These are phyloP conservation scores for Phaonia tiefii DNA, from an alignment of 2,888 invertebrate genomes.

Conservation along the genomic window DNA sequence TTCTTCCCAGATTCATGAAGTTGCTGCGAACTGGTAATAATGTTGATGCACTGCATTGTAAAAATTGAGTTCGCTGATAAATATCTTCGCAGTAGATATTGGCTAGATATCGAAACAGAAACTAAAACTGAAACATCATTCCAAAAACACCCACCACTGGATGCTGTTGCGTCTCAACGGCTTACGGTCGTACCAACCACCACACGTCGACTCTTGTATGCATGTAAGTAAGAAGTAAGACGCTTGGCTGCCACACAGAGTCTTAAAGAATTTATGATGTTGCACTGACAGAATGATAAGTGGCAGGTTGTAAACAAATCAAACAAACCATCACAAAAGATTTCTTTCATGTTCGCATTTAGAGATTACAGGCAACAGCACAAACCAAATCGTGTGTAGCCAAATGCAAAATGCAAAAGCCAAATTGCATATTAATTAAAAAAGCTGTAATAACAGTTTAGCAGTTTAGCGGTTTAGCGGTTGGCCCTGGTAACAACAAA, in stretches of 20 bases:
- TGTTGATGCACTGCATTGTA: conserved; percentile 23
- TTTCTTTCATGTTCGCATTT: conserved; percentile 24
- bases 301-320: conserved; percentile 63
- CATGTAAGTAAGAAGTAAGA: not conserved
- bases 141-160: conserved; percentile 24
- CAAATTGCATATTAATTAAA: conserved; percentile 52
- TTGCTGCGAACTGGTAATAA: conserved; percentile 4
- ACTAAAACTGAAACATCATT: conserved; percentile 15
- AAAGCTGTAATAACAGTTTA: conserved; percentile 33
- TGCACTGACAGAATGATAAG: conserved; percentile 60
- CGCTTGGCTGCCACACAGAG: conserved; percentile 17
- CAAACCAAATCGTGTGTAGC: conserved; percentile 46
- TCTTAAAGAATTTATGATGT: conserved; percentile 56
- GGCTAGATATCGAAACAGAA: conserved; percentile 4
- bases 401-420: conserved; percentile 21
- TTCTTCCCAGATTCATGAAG: conserved; percentile 1
- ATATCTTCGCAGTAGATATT: conserved; percentile 40
- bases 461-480: not conserved
- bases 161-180: conserved; percentile 18
- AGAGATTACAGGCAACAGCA: not conserved
- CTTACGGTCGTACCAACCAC: not conserved
- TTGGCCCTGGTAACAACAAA: not conserved
- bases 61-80: conserved; percentile 54
- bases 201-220: not conserved
- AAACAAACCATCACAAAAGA: conserved; percentile 52